Evolutionary conservation across 2,888 invertebrate genomes (phyloP).

Genomic region (Drosophila phalerata): DNA sequence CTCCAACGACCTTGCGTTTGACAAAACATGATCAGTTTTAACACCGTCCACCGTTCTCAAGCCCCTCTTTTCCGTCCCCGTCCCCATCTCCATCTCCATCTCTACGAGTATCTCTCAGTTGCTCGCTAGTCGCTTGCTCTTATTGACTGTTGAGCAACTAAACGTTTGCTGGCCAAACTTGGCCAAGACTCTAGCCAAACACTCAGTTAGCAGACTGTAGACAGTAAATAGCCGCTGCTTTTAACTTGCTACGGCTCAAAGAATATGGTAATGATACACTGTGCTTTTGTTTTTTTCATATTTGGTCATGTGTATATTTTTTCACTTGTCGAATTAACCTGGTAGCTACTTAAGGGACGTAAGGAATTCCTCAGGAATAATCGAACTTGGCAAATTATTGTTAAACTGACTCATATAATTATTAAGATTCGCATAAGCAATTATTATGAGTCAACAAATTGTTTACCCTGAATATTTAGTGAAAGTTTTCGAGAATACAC

Average conservation of each 20-base stretch:
- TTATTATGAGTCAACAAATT: slow-evolving; percentile 13
- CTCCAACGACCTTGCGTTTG: slow-evolving; percentile 84
- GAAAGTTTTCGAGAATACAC: slow-evolving; percentile 11
- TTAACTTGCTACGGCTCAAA: slow-evolving; percentile 38
- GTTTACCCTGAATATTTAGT: slow-evolving; percentile 5
- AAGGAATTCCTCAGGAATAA: slow-evolving; percentile 17
- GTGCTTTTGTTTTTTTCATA: slow-evolving; percentile 56
- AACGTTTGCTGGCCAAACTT: slow-evolving; percentile 69
- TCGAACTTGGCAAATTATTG: background rate
- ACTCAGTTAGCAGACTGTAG: slow-evolving; percentile 33
- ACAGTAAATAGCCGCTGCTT: slow-evolving; percentile 27
- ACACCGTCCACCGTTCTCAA: slow-evolving; percentile 63
- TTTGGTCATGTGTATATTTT: slow-evolving; percentile 66
- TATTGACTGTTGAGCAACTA: slow-evolving; percentile 59
- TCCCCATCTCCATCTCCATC: slow-evolving; percentile 13
- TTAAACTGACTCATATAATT: slow-evolving; percentile 30
- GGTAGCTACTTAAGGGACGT: slow-evolving; percentile 18
- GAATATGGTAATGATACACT: slow-evolving; percentile 69
- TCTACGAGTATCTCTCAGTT: slow-evolving; percentile 11
- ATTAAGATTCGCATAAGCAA: slow-evolving; percentile 20
- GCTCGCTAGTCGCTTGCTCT: slow-evolving; percentile 30
- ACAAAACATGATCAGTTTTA: slow-evolving; percentile 82
- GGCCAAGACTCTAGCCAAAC: slow-evolving; percentile 55
- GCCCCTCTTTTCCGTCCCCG: slow-evolving; percentile 43
- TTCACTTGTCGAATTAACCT: slow-evolving; percentile 65